Conservation (phyloP, 1,140 invertebrate genomes). For the Drosophila bipectinata region DNA sequence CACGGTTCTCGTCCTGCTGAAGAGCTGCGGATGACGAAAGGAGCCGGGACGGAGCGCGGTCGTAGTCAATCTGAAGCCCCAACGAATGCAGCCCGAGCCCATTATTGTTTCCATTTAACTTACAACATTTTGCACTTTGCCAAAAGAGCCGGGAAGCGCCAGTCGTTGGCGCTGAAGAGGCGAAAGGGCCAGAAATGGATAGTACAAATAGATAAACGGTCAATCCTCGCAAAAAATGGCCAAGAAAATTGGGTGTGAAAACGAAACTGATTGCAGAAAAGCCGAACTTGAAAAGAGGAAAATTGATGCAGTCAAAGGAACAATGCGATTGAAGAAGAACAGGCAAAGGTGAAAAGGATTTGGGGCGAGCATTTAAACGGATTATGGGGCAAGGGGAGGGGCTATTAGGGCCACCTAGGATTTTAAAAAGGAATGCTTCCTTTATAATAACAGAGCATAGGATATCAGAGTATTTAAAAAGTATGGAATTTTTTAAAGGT, state of each 20-base stretch:
- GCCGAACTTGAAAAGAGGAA: constrained; percentile 13
- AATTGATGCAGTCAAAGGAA: constrained; percentile 52
- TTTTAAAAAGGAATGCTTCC: background rate
- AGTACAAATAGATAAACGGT: constrained; percentile 63
- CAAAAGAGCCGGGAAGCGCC: constrained; percentile 49
- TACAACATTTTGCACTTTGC: constrained; percentile 80
- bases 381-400: constrained; percentile 19
- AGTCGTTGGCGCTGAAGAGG: constrained; percentile 2
- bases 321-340: constrained; percentile 15
- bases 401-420: background rate
- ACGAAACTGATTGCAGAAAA: constrained; percentile 71
- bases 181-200: constrained; percentile 30
- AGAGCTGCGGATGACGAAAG: constrained; percentile 29
- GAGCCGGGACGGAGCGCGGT: constrained; percentile 3
- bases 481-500: too few species aligned
- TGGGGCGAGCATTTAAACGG: constrained; percentile 19
- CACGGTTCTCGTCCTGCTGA: constrained; percentile 12
- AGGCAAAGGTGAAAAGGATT: constrained; percentile 11
- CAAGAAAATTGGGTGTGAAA: constrained; percentile 75
- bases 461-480: background rate
- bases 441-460: too few species aligned
- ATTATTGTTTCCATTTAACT: constrained; percentile 83
- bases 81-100: constrained; percentile 43
- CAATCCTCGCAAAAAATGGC: constrained; percentile 43
- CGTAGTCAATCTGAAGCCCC: constrained; percentile 19